Base-by-base conservation (phyloP, 2,113 vertebrate species). In the Camelus bactrianus region DNA sequence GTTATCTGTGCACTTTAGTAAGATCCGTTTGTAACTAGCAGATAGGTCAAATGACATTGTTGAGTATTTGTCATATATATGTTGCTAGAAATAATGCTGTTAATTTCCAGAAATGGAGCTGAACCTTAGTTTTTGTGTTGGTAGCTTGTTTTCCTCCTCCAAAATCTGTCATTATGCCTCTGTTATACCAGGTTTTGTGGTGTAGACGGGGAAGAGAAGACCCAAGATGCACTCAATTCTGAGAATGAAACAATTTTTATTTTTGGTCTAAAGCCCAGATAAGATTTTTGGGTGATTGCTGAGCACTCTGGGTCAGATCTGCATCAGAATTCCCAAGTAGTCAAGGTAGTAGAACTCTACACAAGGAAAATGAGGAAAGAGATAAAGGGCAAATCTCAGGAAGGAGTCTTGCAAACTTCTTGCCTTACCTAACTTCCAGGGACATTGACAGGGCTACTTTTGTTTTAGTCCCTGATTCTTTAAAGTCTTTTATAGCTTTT, bases 41-140 rank as follows among this genome's bases (percentile, higher is more conserved):
- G 62, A 24, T 65, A 60, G n/a, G 65, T 65, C 46, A 86, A 9
- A 26, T 58, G 73, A 86, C 48, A 28, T 76, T 69, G n/a, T 22
- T 62, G 58, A 32, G 75, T 76, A 60, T 81, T 75, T 88, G 28
- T 89, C 28, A 35, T 46, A 2, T 1, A 42, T 19, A 10, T 70
- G 10, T 92, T 84, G 24, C 12, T 85, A 72, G 22, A 38, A 84
- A 56, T 84, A 84, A 15, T 52, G 77, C 30, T 64, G 3, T 89
- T 89, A 54, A 73, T 73, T 77, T 80, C 72, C 58, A 79, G 58
- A 95, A 80, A 50, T 58, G 28, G 28, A 85, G 89, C 28, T 67
- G 62, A 89, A 76, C 32, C 32, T 65, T 92, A 35, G 72, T 52
- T 94, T 79, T 84, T 87, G 54, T 89, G 15, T 92, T 92, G 64